Evolutionary conservation across 2,797 vertebrate genomes (phyloP).

Genomic region (Falco peregrinus): DNA sequence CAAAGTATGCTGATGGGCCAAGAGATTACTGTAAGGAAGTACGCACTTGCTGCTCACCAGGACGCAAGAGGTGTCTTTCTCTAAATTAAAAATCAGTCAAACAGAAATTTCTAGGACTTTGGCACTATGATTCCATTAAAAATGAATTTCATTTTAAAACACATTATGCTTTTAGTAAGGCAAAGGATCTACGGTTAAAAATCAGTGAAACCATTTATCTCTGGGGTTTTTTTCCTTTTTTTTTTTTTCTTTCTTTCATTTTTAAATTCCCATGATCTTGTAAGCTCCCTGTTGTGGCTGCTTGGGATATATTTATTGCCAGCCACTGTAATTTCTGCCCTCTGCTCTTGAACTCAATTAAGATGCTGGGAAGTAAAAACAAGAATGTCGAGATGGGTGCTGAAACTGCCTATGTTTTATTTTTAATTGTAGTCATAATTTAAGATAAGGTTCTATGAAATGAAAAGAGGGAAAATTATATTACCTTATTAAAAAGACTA

Average conservation of each 20-base stretch:
- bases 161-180: not conserved
- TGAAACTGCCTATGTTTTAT: slow-evolving; percentile 3
- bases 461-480: not conserved
- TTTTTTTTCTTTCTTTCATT: not conserved
- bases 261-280: not conserved
- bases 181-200: not conserved
- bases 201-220: not conserved
- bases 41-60: not conserved
- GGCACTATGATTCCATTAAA: not conserved
- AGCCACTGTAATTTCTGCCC: slow-evolving; percentile 57
- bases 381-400: not conserved
- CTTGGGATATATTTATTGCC: slow-evolving; percentile 20
- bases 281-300: slow-evolving; percentile 1
- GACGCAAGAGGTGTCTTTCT: not conserved
- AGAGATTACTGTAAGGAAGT: not conserved
- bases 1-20: not conserved
- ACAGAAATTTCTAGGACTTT: not conserved
- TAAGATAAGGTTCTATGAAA: slow-evolving; percentile 31
- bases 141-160: not conserved
- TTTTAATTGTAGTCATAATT: slow-evolving; percentile 44
- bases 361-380: slow-evolving; percentile 22
- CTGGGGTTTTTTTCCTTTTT: not conserved
- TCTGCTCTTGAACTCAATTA: slow-evolving; percentile 48
- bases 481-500: not conserved
- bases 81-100: not conserved